Evolutionary conservation across 2,797 vertebrate genomes (phyloP), one percentile per base, ranked within the genome.

Genomic region (Lithobates sylvaticus): DNA sequence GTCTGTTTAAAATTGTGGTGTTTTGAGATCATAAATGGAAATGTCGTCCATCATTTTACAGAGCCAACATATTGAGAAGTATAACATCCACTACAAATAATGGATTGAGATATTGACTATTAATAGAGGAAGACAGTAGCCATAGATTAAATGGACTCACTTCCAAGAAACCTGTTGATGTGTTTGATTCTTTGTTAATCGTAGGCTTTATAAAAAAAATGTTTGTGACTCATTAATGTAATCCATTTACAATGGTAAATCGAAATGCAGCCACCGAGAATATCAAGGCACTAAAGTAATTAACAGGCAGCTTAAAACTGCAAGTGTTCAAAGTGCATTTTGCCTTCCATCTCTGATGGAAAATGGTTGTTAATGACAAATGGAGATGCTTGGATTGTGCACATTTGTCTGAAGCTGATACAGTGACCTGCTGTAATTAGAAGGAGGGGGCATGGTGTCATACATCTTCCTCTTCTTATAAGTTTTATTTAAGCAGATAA

Each of bases 171-270:
- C 80, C 90, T 86, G 73, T 36, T 90, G 89, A 90, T 90, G 91
- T 84, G 70, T 92, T 93, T 91, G 89, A 91, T 93, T 92, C 90
- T 86, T 86, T 88, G 85, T 91, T 94, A 92, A 93, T 91, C 89
- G 89, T 88, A 91, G 85, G 90, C 85, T 81, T 86, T 92, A 91
- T 91, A 90, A 89, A 89, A 92, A 89, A 93, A 93, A 91, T 91
- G 92, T 91, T 90, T 91, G 88, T 83, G 86, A 90, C 88, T 92
- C 84, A 69, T 89, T 92, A 89, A 92, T 89, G 88, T 88, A 91
- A 90, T 89, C 88, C 76, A 90, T 94, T 93, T 92, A 81, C 83
- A 84, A 89, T 92, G 0, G 91, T 90, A 89, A 90, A 91, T 88
- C 88, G 88, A 91, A 88, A 1, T 87, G 83, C 39, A 84, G 79